Base-by-base conservation (phyloP, 2,113 vertebrate species). In the Sakesphorus luctuosus region DNA sequence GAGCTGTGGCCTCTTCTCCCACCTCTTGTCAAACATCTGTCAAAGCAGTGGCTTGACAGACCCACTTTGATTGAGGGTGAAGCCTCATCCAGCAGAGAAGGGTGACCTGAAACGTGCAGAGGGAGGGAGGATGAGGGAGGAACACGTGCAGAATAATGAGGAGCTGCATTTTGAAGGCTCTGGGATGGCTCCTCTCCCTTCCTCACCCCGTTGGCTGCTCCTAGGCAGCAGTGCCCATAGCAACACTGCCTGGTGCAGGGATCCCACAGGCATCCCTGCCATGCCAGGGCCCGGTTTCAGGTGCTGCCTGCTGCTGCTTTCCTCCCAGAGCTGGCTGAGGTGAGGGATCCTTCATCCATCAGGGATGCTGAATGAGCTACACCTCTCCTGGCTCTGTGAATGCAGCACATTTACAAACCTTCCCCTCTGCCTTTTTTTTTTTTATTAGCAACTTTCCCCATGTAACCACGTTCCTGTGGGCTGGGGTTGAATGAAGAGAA, bases 171-270 rank as follows among this genome's bases (percentile, higher is more conserved):
- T 55, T 50, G 66, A 74, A 78, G 85, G 88, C 69, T 95, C 43
- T n/a, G 90, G 91, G 73, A 44, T 1, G 13, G 56, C 71, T 92
- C 43, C 52, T 78, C 76, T 91, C 80, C 6, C 2, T 7, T 59
- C 62, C 21, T 14, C 6, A 3, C n/a, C 71, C 59, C 16, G 55
- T 55, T 43, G 84, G 65, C n/a, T 14, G 73, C 87, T 91, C 84
- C 96, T 47, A 73, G 95, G 94, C 94, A 95, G 93, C 96, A 87
- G 91, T 95, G 94, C 96, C 97, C 92, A 88, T 92, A 95, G 97
- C 96, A 97, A 90, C 94, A 74, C 59, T 3, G n/a, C 75, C 80
- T 68, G 89, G 71, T 59, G 73, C 49, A 69, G 56, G 5, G 36
- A 91, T 72, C 89, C 92, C 50, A 56, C 1, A 2, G 86, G 65